Base-by-base conservation (phyloP, 1,140 invertebrate genomes). In the Notospermus geniculatus region DNA sequence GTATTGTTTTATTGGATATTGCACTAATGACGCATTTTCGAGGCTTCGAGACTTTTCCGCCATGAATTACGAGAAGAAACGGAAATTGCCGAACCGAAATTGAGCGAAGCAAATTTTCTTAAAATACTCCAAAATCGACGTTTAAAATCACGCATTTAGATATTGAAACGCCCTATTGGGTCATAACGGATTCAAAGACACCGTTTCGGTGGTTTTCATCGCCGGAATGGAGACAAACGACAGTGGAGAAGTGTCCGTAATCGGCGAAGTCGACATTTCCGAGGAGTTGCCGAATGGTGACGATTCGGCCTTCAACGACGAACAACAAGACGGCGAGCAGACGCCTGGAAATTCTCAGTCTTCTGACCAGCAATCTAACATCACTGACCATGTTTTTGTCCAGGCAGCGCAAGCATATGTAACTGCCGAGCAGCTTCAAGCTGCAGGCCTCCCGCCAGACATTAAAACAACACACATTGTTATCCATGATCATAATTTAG, bases 401-500 rank as follows among this genome's bases (percentile, higher is more conserved):
- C 72, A 77, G n/a, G 78, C 79, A 30, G 67, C 75, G 2, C 78
- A 78, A 58, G 77, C 75, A 19, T 66, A 79, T 30, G 58, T 80
- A 1, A 68, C 72, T 15, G 72, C 75, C 17, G 77, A 81, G 60
- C 76, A 77, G 45, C 69, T 77, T 55, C 70, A 72, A 52, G 76
- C 71, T 32, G 69, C 70, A 19, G 64, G 46, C n/a, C 32, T 36
- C 32, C 32, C 32, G 4, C 32, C 63, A 13, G 69, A 70, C 57
- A 71, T 77, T 17, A 79, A 80, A 71, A 78, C 79, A 1, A 80
- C 80, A 1, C 78, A 80, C 54, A 81, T 82, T 59, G 79, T 82
- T 36, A 81, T 82, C 64, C 80, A 81, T 59, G 79, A 82, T 67
- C 73, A 79, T 54, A 72, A 72, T 25, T 63, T 78, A 30, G 69